These are phyloP conservation scores for Alouatta caraya DNA, from an alignment of 2,797 vertebrate species.

Conservation along the genomic window DNA sequence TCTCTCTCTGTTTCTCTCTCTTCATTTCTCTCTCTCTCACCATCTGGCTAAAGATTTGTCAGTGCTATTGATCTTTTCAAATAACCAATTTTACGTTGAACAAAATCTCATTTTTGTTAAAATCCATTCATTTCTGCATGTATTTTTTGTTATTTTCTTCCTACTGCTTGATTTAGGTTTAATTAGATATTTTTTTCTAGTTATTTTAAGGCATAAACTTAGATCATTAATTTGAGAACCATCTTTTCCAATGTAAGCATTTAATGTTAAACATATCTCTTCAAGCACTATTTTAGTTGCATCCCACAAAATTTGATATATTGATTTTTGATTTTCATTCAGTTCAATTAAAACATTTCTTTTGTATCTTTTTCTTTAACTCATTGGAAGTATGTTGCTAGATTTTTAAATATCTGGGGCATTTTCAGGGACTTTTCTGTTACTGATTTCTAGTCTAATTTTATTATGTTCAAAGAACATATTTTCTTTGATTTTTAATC, in stretches of 20 bases:
- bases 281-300: neutral
- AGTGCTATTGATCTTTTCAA: neutral
- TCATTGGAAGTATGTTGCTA: neutral
- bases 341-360: neutral
- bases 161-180: neutral
- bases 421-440: neutral
- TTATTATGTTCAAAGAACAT: neutral
- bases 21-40: neutral
- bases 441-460: neutral
- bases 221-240: neutral
- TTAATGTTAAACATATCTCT: neutral
- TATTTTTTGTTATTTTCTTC: neutral
- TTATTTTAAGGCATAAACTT: neutral
- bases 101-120: neutral
- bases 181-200: neutral
- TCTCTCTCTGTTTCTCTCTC: neutral
- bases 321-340: neutral
- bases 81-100: neutral
- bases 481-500: neutral
- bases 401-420: neutral
- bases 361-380: neutral
- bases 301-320: neutral
- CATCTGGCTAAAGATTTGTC: neutral
- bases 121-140: neutral
- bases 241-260: neutral